Base-by-base conservation (phyloP, 2,888 invertebrate species). In the Erannis defoliaria region DNA sequence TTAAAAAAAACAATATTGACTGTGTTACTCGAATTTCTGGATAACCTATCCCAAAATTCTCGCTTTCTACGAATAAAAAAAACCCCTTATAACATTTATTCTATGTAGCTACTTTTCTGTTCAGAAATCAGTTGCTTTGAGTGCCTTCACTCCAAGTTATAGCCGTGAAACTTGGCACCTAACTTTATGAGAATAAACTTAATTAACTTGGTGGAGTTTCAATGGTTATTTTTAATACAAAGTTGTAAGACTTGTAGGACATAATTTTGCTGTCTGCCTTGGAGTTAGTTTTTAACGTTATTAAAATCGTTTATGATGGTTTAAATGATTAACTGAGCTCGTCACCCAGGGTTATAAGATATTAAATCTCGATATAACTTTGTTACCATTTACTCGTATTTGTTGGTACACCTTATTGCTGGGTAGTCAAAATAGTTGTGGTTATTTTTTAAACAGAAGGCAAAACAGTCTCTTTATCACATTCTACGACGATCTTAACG, bases 61-160 rank as follows among this genome's bases (percentile, higher is more conserved):
- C 26, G 26, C 8, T 26, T 26, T 8, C 4, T 4, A 26, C 26
- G 26, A 26, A 5, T 1, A 21, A 40, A 40, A 40, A 21, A 21
- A 21, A 0, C 21, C 14, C 40, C 19, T 40, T 40, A 40, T 10
- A 40, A 40, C 19, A 40, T 40, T 19, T 40, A 40, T 38, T 38
- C 23, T 14, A 19, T 65, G 68, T 68, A 64, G 31, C 5, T 29
- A 16, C 64, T 71, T 67, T 59, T 64, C 63, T 66, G 40, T 48
- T 48, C 40, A 40, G 48, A 48, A 48, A 48, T 56, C 40, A 21
- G 55, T 33, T 48, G 21, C 16, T 55, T 48, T 40, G 48, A 48
- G 38, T 56, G 31, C 48, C 40, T 48, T 56, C 21, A 31, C 55
- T 40, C 29, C 38, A 40, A 56, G 55, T 56, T 49, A 31, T n/a